Conservation (phyloP, 1,140 invertebrate genomes). For the Tetramorium alpestre region DNA sequence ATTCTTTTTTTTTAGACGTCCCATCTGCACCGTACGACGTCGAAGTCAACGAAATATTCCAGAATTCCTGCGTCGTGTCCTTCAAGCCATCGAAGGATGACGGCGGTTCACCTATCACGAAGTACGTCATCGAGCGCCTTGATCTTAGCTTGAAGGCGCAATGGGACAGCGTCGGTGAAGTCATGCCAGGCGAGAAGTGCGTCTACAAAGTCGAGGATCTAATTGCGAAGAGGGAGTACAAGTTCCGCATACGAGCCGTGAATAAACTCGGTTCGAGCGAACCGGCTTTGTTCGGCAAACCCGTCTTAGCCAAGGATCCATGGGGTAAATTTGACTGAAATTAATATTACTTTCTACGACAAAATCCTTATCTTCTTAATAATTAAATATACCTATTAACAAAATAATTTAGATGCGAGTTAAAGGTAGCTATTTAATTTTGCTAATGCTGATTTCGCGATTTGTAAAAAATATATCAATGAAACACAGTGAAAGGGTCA, state of each 20-base stretch:
- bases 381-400: not conserved
- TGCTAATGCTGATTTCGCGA: not conserved
- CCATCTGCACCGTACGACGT: conserved; percentile 95
- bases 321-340: conserved; percentile 90
- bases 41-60: conserved; percentile 96
- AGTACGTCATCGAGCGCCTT: conserved; percentile 98
- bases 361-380: not conserved
- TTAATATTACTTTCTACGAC: not conserved
- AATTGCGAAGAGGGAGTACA: conserved; percentile 94
- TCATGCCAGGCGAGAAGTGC: conserved; percentile 88
- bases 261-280: conserved; percentile 96
- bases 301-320: conserved; percentile 98
- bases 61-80: conserved; percentile 95
- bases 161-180: conserved; percentile 94
- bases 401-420: not conserved
- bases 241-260: conserved; percentile 97
- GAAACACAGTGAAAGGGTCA: not conserved
- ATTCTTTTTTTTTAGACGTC: conserved; percentile 87
- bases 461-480: not conserved
- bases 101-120: conserved; percentile 95
- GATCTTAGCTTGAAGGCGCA: conserved; percentile 95
- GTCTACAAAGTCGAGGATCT: conserved; percentile 96
- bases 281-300: conserved; percentile 93
- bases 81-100: conserved; percentile 98
- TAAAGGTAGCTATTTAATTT: not conserved